Evolutionary conservation across 1,140 invertebrate genomes (phyloP), one percentile per base, ranked within the genome.

Genomic region (Philopotamus ludificatus): DNA sequence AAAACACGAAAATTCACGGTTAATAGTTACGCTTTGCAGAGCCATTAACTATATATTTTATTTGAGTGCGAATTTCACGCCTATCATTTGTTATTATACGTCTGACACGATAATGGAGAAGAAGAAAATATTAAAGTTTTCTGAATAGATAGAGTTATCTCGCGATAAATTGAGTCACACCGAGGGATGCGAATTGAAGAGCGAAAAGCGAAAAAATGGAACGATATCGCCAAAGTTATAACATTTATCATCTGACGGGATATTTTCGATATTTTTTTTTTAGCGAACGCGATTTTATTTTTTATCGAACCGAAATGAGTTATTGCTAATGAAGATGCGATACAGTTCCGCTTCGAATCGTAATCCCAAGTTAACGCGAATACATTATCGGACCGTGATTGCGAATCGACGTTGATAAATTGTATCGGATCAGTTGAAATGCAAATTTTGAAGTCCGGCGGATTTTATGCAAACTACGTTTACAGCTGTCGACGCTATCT

Each of bases 71-170:
- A 20, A 41, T 23, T 41, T 62, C 59, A 44, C 42, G 59, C 49
- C 59, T 25, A 62, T 62, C 59, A 62, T 62, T 62, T 62, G 59
- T 62, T 47, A 62, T 62, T 62, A 62, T 50, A 18, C 16, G 59
- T 3, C 45, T 51, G 47, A 62, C 49, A 26, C 16, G 20, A 23
- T 45, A 8, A 10, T 8, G 4, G 16, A 45, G 3, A 10, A 18
- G 15, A 45, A 39, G 23, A 53, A 57, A 49, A 62, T 51, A 62
- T 51, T 62, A 62, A 51, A 62, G 49, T 51, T 62, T 62, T 26
- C 47, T 44, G 49, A 39, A 47, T 39, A 47, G 47, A 62, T 62
- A 62, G 59, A 51, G 50, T 41, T 51, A 41, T 39, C 45, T 42
- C 23, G 12, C 20, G 23, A 20, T n/a, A 51, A 51, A 51, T 51